These are phyloP conservation scores for Orgyia antiqua DNA, from an alignment of 2,888 invertebrate species.

Conservation along the genomic window DNA sequence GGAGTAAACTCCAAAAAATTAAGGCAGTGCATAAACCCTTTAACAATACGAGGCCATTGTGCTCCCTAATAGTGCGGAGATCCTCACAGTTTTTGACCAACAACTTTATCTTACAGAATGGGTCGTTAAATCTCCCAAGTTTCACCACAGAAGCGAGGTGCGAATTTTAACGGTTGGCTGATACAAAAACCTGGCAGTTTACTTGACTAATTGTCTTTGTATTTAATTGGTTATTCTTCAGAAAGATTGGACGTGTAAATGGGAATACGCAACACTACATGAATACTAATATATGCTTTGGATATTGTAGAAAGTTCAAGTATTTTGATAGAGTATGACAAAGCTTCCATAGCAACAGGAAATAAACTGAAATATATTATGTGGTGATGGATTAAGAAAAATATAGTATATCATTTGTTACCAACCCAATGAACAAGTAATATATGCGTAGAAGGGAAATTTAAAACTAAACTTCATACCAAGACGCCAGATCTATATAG, in stretches of 20 bases:
- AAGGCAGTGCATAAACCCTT: conserved; percentile 21
- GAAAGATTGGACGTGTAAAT: conserved; percentile 18
- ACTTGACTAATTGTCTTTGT: conserved; percentile 35
- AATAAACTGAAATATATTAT: too few relatives aligned
- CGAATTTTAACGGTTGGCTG: conserved; percentile 39
- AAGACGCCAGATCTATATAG: too few relatives aligned
- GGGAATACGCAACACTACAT: conserved; percentile 9
- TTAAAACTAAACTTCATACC: too few relatives aligned
- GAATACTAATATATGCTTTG: conserved; percentile 18
- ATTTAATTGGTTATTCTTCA: conserved; percentile 27
- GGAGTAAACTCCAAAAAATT: not conserved
- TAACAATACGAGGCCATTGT: conserved; percentile 52
- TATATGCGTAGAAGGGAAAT: too few relatives aligned
- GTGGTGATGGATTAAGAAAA: too few relatives aligned
- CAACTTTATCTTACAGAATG: conserved; percentile 69
- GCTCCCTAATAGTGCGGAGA: conserved; percentile 31
- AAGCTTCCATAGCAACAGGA: too few relatives aligned
- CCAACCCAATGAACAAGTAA: too few relatives aligned
- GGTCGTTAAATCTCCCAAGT: conserved; percentile 50
- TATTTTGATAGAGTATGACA: too few relatives aligned
- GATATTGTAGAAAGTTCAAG: not conserved
- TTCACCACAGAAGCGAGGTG: conserved; percentile 36
- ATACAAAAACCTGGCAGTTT: conserved; percentile 20
- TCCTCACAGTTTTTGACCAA: conserved; percentile 52
- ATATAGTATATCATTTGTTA: too few relatives aligned